A percentile compares a stretch with the other conserved stretches of the same genome.
These are phyloP conservation scores for Grammomys surdaster DNA, from an alignment of 2,113 vertebrate genomes.

Conservation along the genomic window DNA sequence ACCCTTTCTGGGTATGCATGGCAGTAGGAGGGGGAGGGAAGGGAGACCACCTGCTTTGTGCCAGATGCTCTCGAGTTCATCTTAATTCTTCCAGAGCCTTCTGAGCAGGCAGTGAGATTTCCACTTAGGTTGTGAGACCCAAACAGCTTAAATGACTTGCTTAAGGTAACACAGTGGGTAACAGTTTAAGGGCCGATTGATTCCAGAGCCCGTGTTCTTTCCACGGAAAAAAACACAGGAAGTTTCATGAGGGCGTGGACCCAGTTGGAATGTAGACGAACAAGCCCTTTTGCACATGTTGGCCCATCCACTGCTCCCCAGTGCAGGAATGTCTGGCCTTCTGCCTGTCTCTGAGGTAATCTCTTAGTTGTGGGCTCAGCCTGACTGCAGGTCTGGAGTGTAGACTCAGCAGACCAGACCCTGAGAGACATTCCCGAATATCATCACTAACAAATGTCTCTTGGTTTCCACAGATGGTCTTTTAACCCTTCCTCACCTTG, in stretches of 20 bases:
- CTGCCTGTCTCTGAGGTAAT: constrained; percentile 34
- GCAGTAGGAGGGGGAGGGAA: not conserved
- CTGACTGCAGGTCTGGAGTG: not conserved
- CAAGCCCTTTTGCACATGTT: not conserved
- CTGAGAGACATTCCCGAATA: not conserved
- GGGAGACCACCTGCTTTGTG: not conserved
- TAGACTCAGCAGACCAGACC: not conserved
- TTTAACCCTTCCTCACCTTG: not conserved
- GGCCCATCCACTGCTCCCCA: not conserved
- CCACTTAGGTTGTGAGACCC: constrained; percentile 12
- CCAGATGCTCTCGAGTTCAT: constrained; percentile 1
- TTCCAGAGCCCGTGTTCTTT: constrained; percentile 29
- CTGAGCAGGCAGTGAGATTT: constrained; percentile 7
- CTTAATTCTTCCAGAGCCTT: constrained; percentile 28
- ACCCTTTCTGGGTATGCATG: not conserved
- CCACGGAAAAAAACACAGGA: constrained; percentile 32
- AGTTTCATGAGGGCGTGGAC: not conserved
- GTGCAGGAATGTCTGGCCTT: not conserved
- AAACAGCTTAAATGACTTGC: constrained; percentile 41
- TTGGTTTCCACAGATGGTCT: not conserved
- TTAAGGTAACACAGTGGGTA: constrained; percentile 25
- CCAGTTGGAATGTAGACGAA: constrained; percentile 38
- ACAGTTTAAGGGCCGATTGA: not conserved
- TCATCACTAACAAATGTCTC: not conserved
- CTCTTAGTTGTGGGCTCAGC: not conserved